phyloP scores from a whole-genome alignment of 2,888 invertebrate species.

The Gibbula magus region DNA sequence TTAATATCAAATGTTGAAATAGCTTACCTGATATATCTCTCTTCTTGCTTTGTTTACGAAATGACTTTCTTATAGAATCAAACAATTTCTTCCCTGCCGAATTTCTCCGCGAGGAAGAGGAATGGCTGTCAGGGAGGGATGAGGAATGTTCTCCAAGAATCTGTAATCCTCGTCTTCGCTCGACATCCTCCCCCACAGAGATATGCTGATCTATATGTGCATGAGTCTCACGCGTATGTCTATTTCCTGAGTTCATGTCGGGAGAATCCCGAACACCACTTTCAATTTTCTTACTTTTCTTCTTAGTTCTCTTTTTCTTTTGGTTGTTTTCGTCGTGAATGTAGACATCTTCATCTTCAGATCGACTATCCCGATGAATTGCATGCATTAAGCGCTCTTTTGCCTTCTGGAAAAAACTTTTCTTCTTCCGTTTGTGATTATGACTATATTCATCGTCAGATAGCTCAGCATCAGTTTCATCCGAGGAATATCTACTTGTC shows the following conservation, averaged over 20 bases:
- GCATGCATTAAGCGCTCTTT: conserved; percentile 53
- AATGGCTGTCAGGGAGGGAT: background rate
- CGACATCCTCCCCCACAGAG: background rate
- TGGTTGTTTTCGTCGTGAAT: conserved; percentile 21
- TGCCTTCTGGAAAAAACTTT: conserved; percentile 58
- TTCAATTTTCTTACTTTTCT: conserved; percentile 10
- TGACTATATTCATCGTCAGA: background rate
- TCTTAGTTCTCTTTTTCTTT: conserved; percentile 24
- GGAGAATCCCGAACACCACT: conserved; percentile 13
- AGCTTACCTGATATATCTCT: background rate
- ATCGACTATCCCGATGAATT: conserved; percentile 43
- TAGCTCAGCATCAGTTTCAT: conserved; percentile 4
- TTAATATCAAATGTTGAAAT: too few species aligned
- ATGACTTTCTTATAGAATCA: conserved; percentile 29
- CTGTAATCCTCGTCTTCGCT: background rate
- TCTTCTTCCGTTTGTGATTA: conserved; percentile 50
- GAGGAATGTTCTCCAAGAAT: background rate
- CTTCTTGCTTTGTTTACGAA: background rate
- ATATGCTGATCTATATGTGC: background rate
- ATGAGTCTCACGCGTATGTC: background rate
- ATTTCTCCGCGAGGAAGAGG: conserved; percentile 2
- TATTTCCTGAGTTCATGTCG: background rate
- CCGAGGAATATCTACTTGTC: background rate
- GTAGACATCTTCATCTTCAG: conserved; percentile 32
- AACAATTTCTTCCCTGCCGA: conserved; percentile 16